Evolutionary conservation across 2,888 invertebrate species (phyloP), one percentile per base, ranked within the genome.

Genomic region (Imbricaverruca yamaguchii): DNA sequence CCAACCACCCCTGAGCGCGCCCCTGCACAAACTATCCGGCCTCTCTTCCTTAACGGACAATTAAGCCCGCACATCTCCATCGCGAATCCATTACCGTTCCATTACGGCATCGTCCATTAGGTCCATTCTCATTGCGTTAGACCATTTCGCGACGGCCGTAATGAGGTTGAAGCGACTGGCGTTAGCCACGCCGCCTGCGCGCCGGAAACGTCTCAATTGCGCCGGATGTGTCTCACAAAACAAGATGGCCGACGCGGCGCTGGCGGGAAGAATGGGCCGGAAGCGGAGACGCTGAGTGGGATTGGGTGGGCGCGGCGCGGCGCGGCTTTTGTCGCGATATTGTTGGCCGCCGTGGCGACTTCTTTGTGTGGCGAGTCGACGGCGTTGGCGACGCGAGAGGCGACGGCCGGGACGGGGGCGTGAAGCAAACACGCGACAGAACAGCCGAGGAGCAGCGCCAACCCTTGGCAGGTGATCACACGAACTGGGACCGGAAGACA

Each of bases 181-280:
- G 69, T 69, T 69, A 69, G 69, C 69, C 69, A 69, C 69, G 69
- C 69, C 39, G 25, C 4, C 69, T 69, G 69, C 69, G 69, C 69
- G 69, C 69, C 69, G 69, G 69, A 69, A 39, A 69, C 39, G 69
- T 69, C 69, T 69, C 69, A 69, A 69, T 69, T 69, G 69, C 39
- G 39, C 39, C 69, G 69, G 69, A 69, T 39, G 4, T 39, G 39
- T 39, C 39, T 39, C 39, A 39, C 69, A 39, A 69, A 69, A 69
- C 69, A 69, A 69, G 39, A 69, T 69, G 69, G 69, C 69, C 13
- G 69, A 25, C 63, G 69, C 1, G 39, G 39, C 39, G 39, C 39
- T 39, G 39, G 2, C 39, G n/a, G 15, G 69, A 39, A 69, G 69
- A 69, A 69, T 69, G 69, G 25, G 13, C 39, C 69, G 69, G 69